Percentiles rank a stretch among this genome's conserved stretches.
Conservation (phyloP, 1,140 invertebrate species). For the Lepidotrigona ventralis region DNA sequence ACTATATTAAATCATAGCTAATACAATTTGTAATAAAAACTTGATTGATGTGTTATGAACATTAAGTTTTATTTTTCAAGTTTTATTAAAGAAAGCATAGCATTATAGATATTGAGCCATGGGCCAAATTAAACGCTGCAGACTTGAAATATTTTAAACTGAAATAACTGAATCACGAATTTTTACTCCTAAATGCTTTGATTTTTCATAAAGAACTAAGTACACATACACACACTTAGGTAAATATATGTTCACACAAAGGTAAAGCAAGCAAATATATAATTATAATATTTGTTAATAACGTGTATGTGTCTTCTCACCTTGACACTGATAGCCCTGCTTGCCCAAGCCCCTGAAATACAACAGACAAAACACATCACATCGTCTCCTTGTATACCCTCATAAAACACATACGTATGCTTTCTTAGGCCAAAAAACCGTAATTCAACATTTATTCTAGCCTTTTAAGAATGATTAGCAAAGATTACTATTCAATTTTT, state of each 20-base stretch:
- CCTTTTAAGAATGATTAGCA: conserved; percentile 18
- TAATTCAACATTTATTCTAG: conserved; percentile 54
- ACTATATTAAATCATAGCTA: conserved; percentile 34
- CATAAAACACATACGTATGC: conserved; percentile 75
- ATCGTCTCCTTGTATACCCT: conserved; percentile 76
- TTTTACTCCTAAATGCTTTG: conserved; percentile 28
- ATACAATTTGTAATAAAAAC: conserved; percentile 14
- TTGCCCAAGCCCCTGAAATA: conserved; percentile 97
- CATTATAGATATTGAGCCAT: conserved; percentile 12
- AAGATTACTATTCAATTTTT: conserved; percentile 11
- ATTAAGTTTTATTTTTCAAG: conserved; percentile 27
- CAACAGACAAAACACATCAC: conserved; percentile 83
- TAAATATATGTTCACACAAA: conserved; percentile 65
- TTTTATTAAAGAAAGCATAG: conserved; percentile 46
- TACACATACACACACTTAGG: conserved; percentile 53
- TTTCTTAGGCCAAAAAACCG: conserved; percentile 65
- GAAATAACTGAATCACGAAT: conserved; percentile 13
- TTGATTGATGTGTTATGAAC: conserved; percentile 22
- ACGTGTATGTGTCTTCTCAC: conserved; percentile 85
- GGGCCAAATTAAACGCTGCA: conserved; percentile 33
- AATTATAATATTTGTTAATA: conserved; percentile 78
- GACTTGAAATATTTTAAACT: conserved; percentile 26
- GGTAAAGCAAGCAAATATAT: conserved; percentile 72
- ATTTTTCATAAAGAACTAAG: conserved; percentile 40
- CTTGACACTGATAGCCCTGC: conserved; percentile 99